These are phyloP conservation scores for Plebejus melissa DNA, from an alignment of 2,888 invertebrate species.

Conservation along the genomic window DNA sequence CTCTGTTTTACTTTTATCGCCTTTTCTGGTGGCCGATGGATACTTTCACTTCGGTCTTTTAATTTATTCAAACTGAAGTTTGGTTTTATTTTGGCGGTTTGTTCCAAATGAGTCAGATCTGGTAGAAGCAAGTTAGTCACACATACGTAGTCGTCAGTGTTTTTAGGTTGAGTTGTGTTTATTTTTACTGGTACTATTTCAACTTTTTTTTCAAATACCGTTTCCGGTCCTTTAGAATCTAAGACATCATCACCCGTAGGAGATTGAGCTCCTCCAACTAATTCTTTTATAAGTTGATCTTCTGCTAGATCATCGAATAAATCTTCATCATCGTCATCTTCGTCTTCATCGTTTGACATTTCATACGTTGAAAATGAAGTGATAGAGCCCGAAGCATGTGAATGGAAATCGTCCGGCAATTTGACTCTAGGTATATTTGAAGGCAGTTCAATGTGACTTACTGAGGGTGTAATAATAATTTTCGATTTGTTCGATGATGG, in stretches of 20 bases:
- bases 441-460: slow-evolving; percentile 56
- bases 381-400: slow-evolving; percentile 51
- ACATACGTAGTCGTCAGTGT: slow-evolving; percentile 62
- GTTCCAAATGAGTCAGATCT: slow-evolving; percentile 54
- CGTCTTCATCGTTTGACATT: slow-evolving; percentile 57
- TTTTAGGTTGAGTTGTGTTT: slow-evolving; percentile 54
- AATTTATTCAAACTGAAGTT: slow-evolving; percentile 67
- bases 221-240: slow-evolving; percentile 69
- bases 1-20: slow-evolving; percentile 63
- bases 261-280: slow-evolving; percentile 69
- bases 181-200: slow-evolving; percentile 71
- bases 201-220: slow-evolving; percentile 59
- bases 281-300: slow-evolving; percentile 66
- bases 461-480: slow-evolving; percentile 80
- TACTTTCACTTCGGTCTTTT: slow-evolving; percentile 66
- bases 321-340: slow-evolving; percentile 51
- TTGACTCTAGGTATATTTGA: slow-evolving; percentile 72
- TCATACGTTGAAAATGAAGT: slow-evolving; percentile 64
- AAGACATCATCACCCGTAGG: slow-evolving; percentile 58
- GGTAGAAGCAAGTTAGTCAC: slow-evolving; percentile 64
- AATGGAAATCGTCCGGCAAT: slow-evolving; percentile 69
- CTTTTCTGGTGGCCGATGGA: slow-evolving; percentile 65
- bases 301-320: slow-evolving; percentile 58
- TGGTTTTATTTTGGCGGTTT: slow-evolving; percentile 69
- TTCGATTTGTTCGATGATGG: slow-evolving; percentile 74